Base-by-base conservation (phyloP, 2,113 vertebrate species). In the Pseudolaguvia tuberculata region DNA sequence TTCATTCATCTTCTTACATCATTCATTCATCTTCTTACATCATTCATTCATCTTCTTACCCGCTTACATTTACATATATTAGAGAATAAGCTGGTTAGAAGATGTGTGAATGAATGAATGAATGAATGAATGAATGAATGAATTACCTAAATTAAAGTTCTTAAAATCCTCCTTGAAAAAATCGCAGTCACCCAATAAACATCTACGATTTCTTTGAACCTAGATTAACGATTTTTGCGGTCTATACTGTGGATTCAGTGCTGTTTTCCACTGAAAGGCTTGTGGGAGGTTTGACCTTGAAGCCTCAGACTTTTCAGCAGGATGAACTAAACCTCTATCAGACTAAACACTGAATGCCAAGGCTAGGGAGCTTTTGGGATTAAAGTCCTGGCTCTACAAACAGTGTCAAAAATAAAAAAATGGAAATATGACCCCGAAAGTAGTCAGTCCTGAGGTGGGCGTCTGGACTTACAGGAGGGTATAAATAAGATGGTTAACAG, bases 321-420 rank as follows among this genome's bases (percentile, higher is more conserved):
- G 73, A 79, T 77, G 7, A 11, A 39, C 73, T 79, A 75, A 71
- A 73, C 66, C 73, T 72, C 39, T 47, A 21, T 20, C 68, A 78
- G 77, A 79, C 80, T 56, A 69, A 39, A 55, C 27, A 45, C 73
- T 80, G 56, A 80, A 81, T 65, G 75, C 17, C 85, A 83, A 87
- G 87, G 87, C 71, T 72, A 59, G 65, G 61, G 0, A 80, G 87
- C 85, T 88, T 87, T 88, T 78, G n/a, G 50, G 85, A 87, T 88
- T 87, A 82, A 69, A n/a, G 56, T 58, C 71, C 73, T 1, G 39
- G 69, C 62, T 50, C 67, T 87, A 85, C 89, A 86, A 85, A 88
- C 63, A 50, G 67, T 67, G 53, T 70, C 42, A 52, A 17, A 77
- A 53, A 18, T 25, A 67, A 31, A 51, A 70, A 51, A 70, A 35